Percentiles rank a stretch among this genome's conserved stretches.
Evolutionary conservation across 2,113 vertebrate species (phyloP).

Genomic region (Strix aluco): DNA sequence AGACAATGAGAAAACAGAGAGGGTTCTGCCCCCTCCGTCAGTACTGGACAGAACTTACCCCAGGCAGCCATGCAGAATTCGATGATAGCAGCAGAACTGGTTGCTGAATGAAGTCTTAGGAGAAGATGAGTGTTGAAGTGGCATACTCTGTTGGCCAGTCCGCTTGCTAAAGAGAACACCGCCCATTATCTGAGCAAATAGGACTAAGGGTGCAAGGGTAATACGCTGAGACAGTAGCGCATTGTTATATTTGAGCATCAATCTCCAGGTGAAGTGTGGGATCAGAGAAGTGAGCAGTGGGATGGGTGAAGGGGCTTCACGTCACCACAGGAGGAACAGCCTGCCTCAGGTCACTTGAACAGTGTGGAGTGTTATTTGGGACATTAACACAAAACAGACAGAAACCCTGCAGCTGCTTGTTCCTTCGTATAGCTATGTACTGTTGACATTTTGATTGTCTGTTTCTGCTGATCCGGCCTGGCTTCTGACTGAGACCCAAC

Average conservation of each 20-base stretch:
- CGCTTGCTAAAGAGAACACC: background rate
- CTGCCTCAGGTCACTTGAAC: background rate
- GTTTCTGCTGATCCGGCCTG: background rate
- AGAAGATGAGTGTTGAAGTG: background rate
- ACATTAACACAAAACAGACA: background rate
- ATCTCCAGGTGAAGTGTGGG: background rate
- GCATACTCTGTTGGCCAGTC: background rate
- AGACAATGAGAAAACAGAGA: background rate
- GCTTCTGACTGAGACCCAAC: background rate
- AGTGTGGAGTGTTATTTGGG: background rate
- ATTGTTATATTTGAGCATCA: background rate
- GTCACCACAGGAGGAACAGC: background rate
- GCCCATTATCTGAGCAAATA: background rate
- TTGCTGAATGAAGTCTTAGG: background rate
- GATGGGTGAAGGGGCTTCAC: background rate
- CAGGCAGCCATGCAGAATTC: background rate
- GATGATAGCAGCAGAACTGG: background rate
- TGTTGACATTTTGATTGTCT: background rate
- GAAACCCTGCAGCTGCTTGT: background rate
- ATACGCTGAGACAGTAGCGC: background rate
- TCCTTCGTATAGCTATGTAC: background rate
- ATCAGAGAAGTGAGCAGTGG: background rate
- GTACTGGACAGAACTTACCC: background rate
- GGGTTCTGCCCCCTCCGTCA: background rate
- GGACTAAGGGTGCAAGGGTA: background rate